Evolutionary conservation across 1,140 invertebrate genomes (phyloP).

Genomic region (Caenorhabditis tropicalis): DNA sequence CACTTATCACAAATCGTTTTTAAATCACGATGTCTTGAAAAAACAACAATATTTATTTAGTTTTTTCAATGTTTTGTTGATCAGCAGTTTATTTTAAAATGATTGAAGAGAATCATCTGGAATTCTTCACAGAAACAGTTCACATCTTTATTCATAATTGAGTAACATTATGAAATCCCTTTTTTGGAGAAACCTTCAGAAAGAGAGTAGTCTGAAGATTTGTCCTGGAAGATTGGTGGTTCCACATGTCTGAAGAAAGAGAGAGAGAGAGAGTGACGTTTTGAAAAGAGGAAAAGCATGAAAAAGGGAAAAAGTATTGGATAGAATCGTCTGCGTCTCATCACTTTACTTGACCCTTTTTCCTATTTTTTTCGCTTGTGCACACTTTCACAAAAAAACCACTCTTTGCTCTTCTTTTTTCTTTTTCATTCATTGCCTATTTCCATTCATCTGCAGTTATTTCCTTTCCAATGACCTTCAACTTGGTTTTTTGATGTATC

Average conservation of each 20-base stretch:
- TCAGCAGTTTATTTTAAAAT: too few relatives aligned
- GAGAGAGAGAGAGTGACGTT: neutral
- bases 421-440: neutral
- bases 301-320: constrained; percentile 4
- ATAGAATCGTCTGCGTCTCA: constrained; percentile 20
- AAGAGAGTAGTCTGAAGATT: too few relatives aligned
- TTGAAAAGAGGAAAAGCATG: constrained; percentile 15
- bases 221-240: neutral
- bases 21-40: too few relatives aligned
- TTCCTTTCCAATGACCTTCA: neutral
- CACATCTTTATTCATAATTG: neutral
- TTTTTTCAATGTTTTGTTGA: too few relatives aligned
- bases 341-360: neutral
- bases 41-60: too few relatives aligned
- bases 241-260: neutral
- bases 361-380: neutral
- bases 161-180: constrained; percentile 2
- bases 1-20: too few relatives aligned
- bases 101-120: too few relatives aligned
- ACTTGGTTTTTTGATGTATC: constrained; percentile 31
- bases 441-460: neutral
- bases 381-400: constrained; percentile 10
- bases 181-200: too few relatives aligned
- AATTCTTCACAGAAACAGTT: too few relatives aligned
- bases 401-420: constrained; percentile 27